Base-by-base conservation (phyloP, 2,113 vertebrate species). In the Megaleporinus macrocephalus region DNA sequence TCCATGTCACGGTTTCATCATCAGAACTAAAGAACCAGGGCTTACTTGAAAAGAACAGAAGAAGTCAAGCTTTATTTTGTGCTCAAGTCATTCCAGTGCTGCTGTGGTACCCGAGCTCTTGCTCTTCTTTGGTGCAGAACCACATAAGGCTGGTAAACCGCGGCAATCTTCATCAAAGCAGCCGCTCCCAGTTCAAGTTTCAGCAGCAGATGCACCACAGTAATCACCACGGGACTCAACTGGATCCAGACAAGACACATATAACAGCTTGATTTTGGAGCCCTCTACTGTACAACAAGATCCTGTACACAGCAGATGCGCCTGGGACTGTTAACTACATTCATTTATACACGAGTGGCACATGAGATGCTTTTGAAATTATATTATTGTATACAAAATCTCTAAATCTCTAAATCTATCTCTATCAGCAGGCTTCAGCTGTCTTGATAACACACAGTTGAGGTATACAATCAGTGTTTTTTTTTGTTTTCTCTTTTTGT, bases 41-140 rank as follows among this genome's bases (percentile, higher is more conserved):
- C 41, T 44, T 11, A 44, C 41, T 44, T 24, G 5, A 77, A 59
- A 84, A 57, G 6, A 79, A 78, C 51, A 55, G 18, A 79, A 77
- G 80, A 88, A 75, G 15, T 7, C 57, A 73, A 80, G 53, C 62
- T 91, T 91, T 89, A 87, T 84, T 88, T n/a, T 57, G 18, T 57
- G 49, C 49, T 51, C 49, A 51, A 51, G 82, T 69, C 80, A 75
- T 73, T 81, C 63, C 78, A 47, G 70, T 75, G 20, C 80, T 82
- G 65, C 63, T 65, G 55, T 33, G 36, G 44, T 63, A 84, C 77
- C 81, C 66, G 12, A 66, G 30, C 30, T 76, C 18, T 70, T 41
- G 53, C 36, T 41, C 73, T 33, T 74, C 2, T 12, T 33, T 27
- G 36, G 44, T 16, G 63, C 49, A 59, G 51, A 68, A 72, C 4